Percentiles rank a stretch among this genome's conserved stretches.
Conservation (phyloP, 2,888 invertebrate genomes). For the Mactromeris polynyma region DNA sequence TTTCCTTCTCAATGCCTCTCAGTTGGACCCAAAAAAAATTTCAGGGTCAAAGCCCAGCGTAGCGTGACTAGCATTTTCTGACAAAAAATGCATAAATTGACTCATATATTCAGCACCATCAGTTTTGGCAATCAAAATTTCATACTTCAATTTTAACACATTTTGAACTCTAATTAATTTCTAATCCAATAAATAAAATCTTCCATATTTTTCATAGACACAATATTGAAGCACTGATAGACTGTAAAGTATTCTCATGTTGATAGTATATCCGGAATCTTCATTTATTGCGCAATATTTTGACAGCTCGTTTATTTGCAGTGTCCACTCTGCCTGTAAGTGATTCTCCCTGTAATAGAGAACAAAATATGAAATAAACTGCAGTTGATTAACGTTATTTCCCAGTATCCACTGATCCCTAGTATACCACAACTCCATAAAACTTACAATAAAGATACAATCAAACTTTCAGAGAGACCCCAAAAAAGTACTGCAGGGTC, state of each 20-base stretch:
- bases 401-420: no score
- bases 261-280: not conserved
- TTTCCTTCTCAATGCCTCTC: not conserved
- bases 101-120: not conserved
- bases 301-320: constrained; percentile 84
- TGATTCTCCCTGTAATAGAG: constrained; percentile 77
- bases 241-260: not conserved
- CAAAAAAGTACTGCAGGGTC: no score
- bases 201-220: not conserved
- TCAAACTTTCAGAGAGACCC: no score
- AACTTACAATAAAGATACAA: no score
- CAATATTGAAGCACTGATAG: not conserved
- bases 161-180: no score
- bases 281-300: constrained; percentile 82
- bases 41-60: not conserved
- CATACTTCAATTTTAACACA: not conserved
- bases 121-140: not conserved
- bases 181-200: not conserved
- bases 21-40: not conserved
- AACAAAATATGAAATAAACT: no score
- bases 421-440: no score
- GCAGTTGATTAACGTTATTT: no score
- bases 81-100: not conserved
- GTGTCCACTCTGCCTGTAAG: constrained; percentile 82
- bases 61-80: not conserved